phyloP scores from a whole-genome alignment of 2,797 vertebrate species.

The Xenopus petersii region DNA sequence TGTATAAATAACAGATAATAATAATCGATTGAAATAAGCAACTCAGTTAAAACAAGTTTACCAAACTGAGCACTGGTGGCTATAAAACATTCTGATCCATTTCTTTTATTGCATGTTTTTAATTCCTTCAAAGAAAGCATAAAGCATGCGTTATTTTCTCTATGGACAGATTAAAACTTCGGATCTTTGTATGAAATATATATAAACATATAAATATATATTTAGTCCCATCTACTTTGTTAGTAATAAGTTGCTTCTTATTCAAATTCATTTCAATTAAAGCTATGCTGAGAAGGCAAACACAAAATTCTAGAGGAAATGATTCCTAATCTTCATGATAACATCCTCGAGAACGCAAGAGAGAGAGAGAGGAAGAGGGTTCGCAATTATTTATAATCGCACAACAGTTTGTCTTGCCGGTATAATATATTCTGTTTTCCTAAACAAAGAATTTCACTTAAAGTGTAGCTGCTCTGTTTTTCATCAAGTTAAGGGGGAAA shows the following conservation, averaged over 20 bases:
- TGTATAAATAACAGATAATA: no score
- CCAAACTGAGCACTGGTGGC: no score
- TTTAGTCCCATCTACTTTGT: constrained; percentile 76
- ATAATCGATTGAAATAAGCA: no score
- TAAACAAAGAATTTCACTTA: constrained; percentile 74
- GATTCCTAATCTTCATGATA: constrained; percentile 80
- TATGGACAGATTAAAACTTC: constrained; percentile 1
- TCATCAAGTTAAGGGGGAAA: constrained; percentile 69
- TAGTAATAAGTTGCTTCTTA: constrained; percentile 80
- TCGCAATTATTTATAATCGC: constrained; percentile 80
- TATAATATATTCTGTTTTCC: constrained; percentile 57
- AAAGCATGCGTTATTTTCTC: not conserved
- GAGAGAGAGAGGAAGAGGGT: not conserved
- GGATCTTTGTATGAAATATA: constrained; percentile 19
- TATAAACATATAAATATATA: constrained; percentile 68
- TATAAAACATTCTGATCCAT: no score
- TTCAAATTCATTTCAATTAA: constrained; percentile 81
- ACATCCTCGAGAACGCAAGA: constrained; percentile 72
- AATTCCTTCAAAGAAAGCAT: no score
- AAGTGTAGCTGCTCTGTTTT: constrained; percentile 67
- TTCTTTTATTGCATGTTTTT: no score
- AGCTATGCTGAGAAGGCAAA: constrained; percentile 78
- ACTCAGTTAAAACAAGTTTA: no score
- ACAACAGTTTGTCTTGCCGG: constrained; percentile 76
- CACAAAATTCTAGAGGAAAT: constrained; percentile 75